Percentiles rank a stretch among this genome's conserved stretches.
Evolutionary conservation across 2,888 invertebrate species (phyloP).

Genomic region (Lasioglossum morio): DNA sequence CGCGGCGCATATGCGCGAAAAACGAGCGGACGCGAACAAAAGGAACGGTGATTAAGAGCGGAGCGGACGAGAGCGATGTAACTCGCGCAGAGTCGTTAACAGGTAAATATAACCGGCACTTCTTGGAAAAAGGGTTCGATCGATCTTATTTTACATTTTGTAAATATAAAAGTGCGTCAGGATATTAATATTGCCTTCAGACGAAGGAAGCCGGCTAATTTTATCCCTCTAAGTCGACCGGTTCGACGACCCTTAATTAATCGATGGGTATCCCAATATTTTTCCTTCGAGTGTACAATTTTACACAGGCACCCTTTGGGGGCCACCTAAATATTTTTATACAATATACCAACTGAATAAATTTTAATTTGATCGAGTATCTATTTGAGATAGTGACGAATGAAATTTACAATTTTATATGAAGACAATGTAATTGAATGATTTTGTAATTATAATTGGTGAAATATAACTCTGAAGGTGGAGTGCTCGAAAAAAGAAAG

Average conservation of each 20-base stretch:
- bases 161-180: neutral
- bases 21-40: neutral
- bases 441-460: no score
- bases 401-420: no score
- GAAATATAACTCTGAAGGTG: no score
- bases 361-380: no score
- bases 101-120: neutral
- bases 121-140: neutral
- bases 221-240: neutral
- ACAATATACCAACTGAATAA: no score
- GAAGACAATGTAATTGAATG: no score
- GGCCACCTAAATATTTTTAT: no score
- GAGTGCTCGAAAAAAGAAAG: neutral
- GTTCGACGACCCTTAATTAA: neutral
- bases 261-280: neutral
- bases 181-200: slow-evolving; percentile 14
- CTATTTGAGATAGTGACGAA: no score
- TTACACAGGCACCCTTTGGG: no score
- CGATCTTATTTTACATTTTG: slow-evolving; percentile 17
- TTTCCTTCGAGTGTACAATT: no score
- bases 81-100: neutral
- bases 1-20: neutral
- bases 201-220: neutral
- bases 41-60: neutral
- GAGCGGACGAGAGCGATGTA: neutral